Base-by-base conservation (phyloP, 2,888 invertebrate species). In the Diabrotica balteata region DNA sequence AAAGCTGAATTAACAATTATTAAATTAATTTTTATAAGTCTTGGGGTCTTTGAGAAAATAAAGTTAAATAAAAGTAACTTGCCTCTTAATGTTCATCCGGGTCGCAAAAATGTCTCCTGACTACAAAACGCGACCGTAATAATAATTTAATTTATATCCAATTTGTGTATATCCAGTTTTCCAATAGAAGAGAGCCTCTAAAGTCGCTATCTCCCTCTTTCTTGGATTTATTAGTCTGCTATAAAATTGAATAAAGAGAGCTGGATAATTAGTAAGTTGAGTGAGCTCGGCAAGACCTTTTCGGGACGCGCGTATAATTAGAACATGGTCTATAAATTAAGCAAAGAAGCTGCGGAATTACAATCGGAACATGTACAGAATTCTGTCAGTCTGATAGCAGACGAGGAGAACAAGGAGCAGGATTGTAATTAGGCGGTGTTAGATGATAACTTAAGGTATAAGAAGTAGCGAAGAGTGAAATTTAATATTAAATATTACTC, bases 281-380 rank as follows among this genome's bases (percentile, higher is more conserved):
- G 76, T 75, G 76, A 74, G 76, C 71, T 65, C 69, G 52, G 76
- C 72, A 73, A 72, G 76, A 75, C 78, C 76, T 75, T 73, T 76
- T 73, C 72, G 76, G 76, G 77, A 79, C 77, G 55, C 55, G 17
- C 43, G 78, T 79, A 80, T 80, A 80, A 80, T 79, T 79, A 77
- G 77, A 79, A 80, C 79, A 78, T 77, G 77, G 78, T 72, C 79
- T 78, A 80, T 80, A 80, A 80, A 80, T 80, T 80, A 79, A 74
- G 73, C 73, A 76, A 77, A 77, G 76, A 78, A 78, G 75, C 75
- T 72, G 74, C 69, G 73, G 78, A 79, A 79, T 79, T 80, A 79
- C 77, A 76, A 76, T 77, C 76, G 74, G 76, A 76, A 79, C 78
- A 78, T 79, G 77, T 78, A 77, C 76, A 73, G 72, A 74, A 75